phyloP scores from a whole-genome alignment of 1,140 invertebrate species.

The Macrobrachium nipponense region DNA sequence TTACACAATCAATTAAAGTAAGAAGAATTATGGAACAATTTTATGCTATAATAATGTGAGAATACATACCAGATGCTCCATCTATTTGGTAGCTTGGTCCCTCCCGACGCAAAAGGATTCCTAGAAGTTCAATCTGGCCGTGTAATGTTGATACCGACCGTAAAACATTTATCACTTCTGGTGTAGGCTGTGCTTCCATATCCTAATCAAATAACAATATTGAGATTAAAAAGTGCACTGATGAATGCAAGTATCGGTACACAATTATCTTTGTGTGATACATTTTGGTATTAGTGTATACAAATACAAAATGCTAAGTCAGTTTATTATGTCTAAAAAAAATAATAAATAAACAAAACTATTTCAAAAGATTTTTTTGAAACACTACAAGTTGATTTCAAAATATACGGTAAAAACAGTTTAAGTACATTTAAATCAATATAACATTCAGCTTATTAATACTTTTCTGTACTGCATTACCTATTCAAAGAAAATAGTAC shows the following conservation, averaged over 20 bases:
- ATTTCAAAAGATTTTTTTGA: too few relatives aligned
- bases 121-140: conserved; percentile 85
- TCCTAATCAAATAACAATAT: conserved; percentile 59
- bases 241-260: background rate
- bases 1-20: background rate
- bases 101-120: conserved; percentile 85
- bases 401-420: too few relatives aligned
- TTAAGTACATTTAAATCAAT: too few relatives aligned
- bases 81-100: conserved; percentile 83
- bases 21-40: background rate
- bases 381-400: too few relatives aligned
- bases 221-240: background rate
- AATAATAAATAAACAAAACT: too few relatives aligned
- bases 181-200: conserved; percentile 73
- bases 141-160: conserved; percentile 79
- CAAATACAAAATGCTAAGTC: too few relatives aligned
- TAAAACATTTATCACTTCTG: conserved; percentile 81
- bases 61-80: conserved; percentile 70
- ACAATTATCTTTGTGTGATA: background rate
- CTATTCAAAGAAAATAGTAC: too few relatives aligned
- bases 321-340: too few relatives aligned
- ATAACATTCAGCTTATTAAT: too few relatives aligned
- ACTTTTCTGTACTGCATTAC: too few relatives aligned
- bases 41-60: background rate
- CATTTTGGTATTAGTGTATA: too few relatives aligned